Evolutionary conservation across 2,797 vertebrate genomes (phyloP), one percentile per base, ranked within the genome.

Genomic region (Coccyzus lansbergi): DNA sequence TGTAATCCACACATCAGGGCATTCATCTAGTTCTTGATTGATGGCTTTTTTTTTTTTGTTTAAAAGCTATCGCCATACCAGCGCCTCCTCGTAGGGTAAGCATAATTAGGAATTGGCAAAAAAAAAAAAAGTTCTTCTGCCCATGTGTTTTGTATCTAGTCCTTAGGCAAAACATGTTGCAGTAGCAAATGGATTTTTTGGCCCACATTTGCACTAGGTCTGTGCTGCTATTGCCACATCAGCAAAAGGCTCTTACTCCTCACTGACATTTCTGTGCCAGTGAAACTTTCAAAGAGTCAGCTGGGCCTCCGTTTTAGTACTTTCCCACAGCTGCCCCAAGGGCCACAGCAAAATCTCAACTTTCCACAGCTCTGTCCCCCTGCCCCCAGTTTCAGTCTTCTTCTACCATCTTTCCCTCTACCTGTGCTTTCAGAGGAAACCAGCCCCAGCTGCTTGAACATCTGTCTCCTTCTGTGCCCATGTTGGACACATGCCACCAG

Each of bases 1-100:
- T 60, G 28, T 48, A 79, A 79, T 8, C 33, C 16, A 71, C 5
- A n/a, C 0, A 0, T 24, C 33, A 34, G 21, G 15, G 58, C 0
- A 0, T 7, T 3, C 31, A 77, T 63, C 48, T 77, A 26, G 52
- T 34, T 31, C 51, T 70, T 86, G 17, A 2, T 68, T 7, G 52
- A 16, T 6, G 9, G 17, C 2, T 7, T 52, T 75, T 78, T 25
- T 75, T 78, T 25, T 31, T 9, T 9, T 3, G 3, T 69, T 88
- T 69, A 88, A 93, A 88, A 88, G 38, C 38, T 42, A 44, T 31
- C 84, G 48, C 34, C 40, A 40, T 20, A 59, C 15, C 26, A 79
- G 48, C 25, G 76, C 9, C 14, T 84, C 12, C 42, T 83, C 24
- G 29, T 44, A 76, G 51, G 31, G 17, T 33, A 72, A 75, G 20